phyloP scores from a whole-genome alignment of 2,113 vertebrate genomes.

The Leptobrachium leishanense region DNA sequence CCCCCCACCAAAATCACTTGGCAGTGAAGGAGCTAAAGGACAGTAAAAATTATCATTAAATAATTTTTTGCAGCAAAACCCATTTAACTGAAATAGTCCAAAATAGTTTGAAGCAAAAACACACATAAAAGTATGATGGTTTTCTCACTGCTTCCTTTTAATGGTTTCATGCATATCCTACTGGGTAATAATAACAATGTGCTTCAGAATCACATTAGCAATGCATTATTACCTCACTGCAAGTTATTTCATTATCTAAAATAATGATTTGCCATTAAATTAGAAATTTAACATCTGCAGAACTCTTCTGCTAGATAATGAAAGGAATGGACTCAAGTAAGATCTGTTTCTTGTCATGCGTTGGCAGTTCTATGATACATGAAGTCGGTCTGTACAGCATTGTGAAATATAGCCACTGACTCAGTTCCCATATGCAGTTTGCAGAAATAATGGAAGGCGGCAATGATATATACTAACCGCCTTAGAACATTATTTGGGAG shows the following conservation, averaged over 20 bases:
- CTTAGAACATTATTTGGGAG: neutral
- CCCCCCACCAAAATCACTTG: no score
- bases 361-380: neutral
- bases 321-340: neutral
- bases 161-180: neutral
- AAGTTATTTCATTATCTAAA: constrained; percentile 1
- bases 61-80: no score
- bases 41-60: no score
- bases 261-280: neutral
- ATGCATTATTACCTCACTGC: neutral
- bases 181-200: neutral
- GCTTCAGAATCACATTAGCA: neutral
- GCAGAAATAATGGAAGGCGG: neutral
- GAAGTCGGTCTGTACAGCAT: constrained; percentile 4
- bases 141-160: neutral
- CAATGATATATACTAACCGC: neutral
- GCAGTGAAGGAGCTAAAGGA: no score
- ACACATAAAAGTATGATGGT: no score
- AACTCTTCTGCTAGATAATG: neutral
- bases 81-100: no score
- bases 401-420: neutral
- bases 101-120: no score
- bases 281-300: constrained; percentile 6
- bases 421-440: neutral
- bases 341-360: neutral